Evolutionary conservation across 2,888 invertebrate species (phyloP).

Genomic region (Sycophila texana): DNA sequence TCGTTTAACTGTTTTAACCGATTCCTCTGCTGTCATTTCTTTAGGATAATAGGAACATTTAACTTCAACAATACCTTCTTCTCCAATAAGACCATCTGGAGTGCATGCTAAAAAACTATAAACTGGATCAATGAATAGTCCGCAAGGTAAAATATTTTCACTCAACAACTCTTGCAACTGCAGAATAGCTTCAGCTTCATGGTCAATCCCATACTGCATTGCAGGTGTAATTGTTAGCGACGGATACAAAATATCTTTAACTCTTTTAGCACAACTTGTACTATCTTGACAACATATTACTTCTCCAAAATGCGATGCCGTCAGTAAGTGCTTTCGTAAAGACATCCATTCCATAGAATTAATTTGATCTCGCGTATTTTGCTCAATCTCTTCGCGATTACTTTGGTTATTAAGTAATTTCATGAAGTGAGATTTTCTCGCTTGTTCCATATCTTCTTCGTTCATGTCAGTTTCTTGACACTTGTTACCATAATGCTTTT

Average conservation of each 20-base stretch:
- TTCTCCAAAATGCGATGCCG: conserved; percentile 57
- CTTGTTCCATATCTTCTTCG: conserved; percentile 17
- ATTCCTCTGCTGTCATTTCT: conserved; percentile 52
- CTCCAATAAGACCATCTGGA: conserved; percentile 58
- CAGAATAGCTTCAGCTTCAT: conserved; percentile 48
- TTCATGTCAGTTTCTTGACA: conserved; percentile 55
- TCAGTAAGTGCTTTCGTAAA: conserved; percentile 51
- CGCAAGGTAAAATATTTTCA: conserved; percentile 31
- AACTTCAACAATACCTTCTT: conserved; percentile 43
- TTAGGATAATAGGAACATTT: conserved; percentile 40
- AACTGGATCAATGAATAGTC: conserved; percentile 55
- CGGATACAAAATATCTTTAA: conserved; percentile 47
- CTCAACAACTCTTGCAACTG: conserved; percentile 24
- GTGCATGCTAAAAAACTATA: conserved; percentile 51
- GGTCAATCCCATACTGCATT: conserved; percentile 50
- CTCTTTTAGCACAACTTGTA: conserved; percentile 45
- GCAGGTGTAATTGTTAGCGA: background rate
- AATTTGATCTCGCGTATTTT: conserved; percentile 50
- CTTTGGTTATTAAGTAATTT: conserved; percentile 37
- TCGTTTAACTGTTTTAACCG: conserved; percentile 6
- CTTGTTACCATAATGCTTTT: conserved; percentile 56
- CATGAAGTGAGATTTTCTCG: background rate
- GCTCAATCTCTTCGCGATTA: conserved; percentile 50
- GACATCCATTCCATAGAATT: conserved; percentile 48
- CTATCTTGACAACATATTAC: conserved; percentile 41